A percentile compares a stretch with the other conserved stretches of the same genome.
These are phyloP conservation scores for Junonia oenone DNA, from an alignment of 2,888 invertebrate species.

Conservation along the genomic window DNA sequence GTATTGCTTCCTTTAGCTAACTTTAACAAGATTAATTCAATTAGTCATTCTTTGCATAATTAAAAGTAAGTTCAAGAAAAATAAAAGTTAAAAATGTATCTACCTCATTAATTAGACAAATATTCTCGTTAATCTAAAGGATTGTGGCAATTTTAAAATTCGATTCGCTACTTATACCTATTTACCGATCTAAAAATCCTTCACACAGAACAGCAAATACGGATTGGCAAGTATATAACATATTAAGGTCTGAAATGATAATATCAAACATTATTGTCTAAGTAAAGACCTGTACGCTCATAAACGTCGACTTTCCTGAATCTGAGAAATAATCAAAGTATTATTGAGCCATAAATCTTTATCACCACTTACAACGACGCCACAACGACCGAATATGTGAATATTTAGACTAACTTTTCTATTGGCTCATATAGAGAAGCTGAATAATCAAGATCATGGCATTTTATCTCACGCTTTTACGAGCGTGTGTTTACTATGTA, in stretches of 20 bases:
- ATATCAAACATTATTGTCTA: conserved; percentile 59
- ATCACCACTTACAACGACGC: conserved; percentile 51
- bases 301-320: conserved; percentile 69
- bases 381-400: conserved; percentile 54
- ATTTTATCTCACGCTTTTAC: conserved; percentile 31
- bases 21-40: no score
- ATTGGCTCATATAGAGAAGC: conserved; percentile 35
- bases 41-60: no score
- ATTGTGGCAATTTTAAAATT: no score
- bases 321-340: conserved; percentile 73
- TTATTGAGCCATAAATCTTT: conserved; percentile 73
- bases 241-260: conserved; percentile 42
- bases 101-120: no score
- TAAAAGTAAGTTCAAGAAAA: no score
- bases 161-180: no score
- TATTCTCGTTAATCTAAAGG: no score
- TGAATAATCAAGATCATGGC: conserved; percentile 33
- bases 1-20: no score
- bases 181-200: not conserved
- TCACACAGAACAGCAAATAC: conserved; percentile 7
- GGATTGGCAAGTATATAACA: conserved; percentile 41
- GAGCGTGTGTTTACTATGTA: conserved; percentile 26
- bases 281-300: conserved; percentile 63
- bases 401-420: conserved; percentile 60
- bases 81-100: no score